Conservation (phyloP, 1,140 invertebrate genomes). For the Luehdorfia chinensis region DNA sequence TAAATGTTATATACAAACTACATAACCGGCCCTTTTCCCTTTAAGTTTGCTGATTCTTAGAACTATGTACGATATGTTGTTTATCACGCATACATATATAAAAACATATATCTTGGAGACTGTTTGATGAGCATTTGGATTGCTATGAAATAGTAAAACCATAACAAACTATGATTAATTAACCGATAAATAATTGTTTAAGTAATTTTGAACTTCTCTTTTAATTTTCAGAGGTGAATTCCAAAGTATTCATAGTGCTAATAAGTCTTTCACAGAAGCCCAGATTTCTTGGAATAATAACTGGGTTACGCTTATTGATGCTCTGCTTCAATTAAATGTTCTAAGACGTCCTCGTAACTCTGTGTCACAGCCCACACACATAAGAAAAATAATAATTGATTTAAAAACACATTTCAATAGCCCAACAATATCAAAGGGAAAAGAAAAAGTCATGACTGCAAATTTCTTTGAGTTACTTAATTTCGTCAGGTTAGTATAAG, state of each 20-base stretch:
- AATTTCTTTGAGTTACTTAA: slow-evolving; percentile 12
- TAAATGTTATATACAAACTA: too few relatives aligned
- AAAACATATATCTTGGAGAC: too few relatives aligned
- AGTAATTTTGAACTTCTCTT: too few relatives aligned
- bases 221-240: slow-evolving; percentile 31
- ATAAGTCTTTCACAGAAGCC: slow-evolving; percentile 27
- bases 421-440: background rate
- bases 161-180: too few relatives aligned
- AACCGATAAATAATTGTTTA: too few relatives aligned
- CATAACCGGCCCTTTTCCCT: too few relatives aligned
- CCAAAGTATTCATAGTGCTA: slow-evolving; percentile 30
- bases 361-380: slow-evolving; percentile 25
- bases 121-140: too few relatives aligned
- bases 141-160: too few relatives aligned
- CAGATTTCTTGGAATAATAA: slow-evolving; percentile 34
- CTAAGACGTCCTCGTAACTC: slow-evolving; percentile 22
- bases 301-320: slow-evolving; percentile 41
- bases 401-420: slow-evolving; percentile 14
- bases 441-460: slow-evolving; percentile 7
- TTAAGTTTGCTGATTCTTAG: too few relatives aligned
- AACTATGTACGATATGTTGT: too few relatives aligned
- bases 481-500: slow-evolving; percentile 22
- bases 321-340: slow-evolving; percentile 32
- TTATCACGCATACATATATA: too few relatives aligned
- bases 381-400: slow-evolving; percentile 33